Percentiles rank a stretch among this genome's conserved stretches.
These are phyloP conservation scores for Mactra quadrangularis DNA, from an alignment of 1,140 invertebrate species.

Conservation along the genomic window DNA sequence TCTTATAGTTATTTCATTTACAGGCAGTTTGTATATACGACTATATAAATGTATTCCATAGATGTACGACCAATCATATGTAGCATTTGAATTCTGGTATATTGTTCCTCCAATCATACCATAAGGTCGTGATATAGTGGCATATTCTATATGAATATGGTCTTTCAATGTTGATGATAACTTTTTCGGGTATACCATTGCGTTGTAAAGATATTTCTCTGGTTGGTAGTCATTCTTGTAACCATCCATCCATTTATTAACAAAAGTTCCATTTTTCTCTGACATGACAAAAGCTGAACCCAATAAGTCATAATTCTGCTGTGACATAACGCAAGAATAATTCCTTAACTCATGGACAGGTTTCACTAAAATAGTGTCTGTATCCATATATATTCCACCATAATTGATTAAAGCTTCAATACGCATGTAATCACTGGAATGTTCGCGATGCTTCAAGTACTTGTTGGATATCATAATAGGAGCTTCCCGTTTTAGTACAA, in stretches of 20 bases:
- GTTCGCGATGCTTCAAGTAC: constrained; percentile 39
- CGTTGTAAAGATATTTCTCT: constrained; percentile 11
- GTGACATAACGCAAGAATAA: background rate
- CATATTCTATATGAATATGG: constrained; percentile 24
- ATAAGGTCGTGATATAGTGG: constrained; percentile 1
- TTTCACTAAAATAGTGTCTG: background rate
- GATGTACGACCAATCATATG: constrained; percentile 27
- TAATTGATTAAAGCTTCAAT: constrained; percentile 50
- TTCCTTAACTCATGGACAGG: background rate
- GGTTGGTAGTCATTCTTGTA: constrained; percentile 9
- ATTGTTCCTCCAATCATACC: background rate
- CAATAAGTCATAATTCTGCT: background rate
- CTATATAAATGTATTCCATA: constrained; percentile 35
- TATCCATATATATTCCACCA: constrained; percentile 44
- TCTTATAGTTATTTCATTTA: constrained; percentile 3
- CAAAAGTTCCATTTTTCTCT: constrained; percentile 31
- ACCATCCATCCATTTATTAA: constrained; percentile 34
- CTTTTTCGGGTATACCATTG: constrained; percentile 12
- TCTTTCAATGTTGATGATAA: background rate
- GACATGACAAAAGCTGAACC: constrained; percentile 24
- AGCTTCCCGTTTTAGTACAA: constrained; percentile 49
- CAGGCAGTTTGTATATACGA: background rate
- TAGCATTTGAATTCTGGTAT: background rate
- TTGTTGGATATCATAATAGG: constrained; percentile 40
- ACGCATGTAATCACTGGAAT: constrained; percentile 62